Evolutionary conservation across 2,797 vertebrate genomes (phyloP), one percentile per base, ranked within the genome.

Genomic region (Balearica regulorum): DNA sequence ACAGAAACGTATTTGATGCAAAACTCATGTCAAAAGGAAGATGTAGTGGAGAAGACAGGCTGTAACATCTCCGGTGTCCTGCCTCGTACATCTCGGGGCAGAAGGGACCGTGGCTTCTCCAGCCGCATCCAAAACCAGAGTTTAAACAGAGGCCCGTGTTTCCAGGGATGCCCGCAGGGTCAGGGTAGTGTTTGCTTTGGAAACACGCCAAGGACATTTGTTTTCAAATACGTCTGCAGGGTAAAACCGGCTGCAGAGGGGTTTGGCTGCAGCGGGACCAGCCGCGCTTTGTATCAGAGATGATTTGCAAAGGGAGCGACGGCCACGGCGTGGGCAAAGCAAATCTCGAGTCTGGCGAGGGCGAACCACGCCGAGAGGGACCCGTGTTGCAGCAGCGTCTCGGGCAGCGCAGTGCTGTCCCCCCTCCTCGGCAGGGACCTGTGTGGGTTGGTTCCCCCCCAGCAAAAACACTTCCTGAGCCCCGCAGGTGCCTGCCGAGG

Each of bases 101-200:
- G 68, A 15, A 11, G 17, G 55, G 21, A 62, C 35, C 17, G 2
- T 0, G 0, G 28, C 29, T 82, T 8, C 33, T 48, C 37, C 39
- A 18, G 7, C 43, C 6, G 1, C 4, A 18, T 25, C 46, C 43
- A 46, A 16, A 69, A 9, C 31, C 28, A n/a, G 65, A 20, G 6
- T 33, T 84, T 29, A 51, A 62, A 13, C 7, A 73, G 29, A 37
- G 33, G 7, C 49, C 25, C 2, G 1, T 25, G 44, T 57, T 31
- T 48, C 49, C 1, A 2, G 44, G 44, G 43, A 8, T 17, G 21
- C 64, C 71, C 20, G 0, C 46, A 6, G 60, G 0, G 0, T 15
- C 21, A 25, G 44, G 26, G 35, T 35, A 7, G 22, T 3, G 20
- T 24, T 78, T 24, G 28, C 44, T 84, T 48, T 57, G 7, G 21